phyloP scores from a whole-genome alignment of 2,888 invertebrate genomes.

The Tinea pellionella region DNA sequence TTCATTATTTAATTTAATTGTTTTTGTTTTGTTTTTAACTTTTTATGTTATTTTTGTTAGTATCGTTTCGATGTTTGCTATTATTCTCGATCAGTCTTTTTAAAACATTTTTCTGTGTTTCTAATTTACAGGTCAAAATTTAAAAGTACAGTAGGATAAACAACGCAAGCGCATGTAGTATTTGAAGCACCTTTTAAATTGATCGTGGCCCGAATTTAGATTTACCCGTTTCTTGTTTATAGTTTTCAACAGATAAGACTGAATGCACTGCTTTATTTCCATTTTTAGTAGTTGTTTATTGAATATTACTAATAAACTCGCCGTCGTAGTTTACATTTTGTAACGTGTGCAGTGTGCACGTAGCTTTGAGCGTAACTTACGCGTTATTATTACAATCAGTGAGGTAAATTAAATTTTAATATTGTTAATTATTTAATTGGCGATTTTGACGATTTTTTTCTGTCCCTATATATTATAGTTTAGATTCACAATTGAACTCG shows the following conservation, averaged over 20 bases:
- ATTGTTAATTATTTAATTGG: too few relatives aligned
- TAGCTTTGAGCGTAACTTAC: too few relatives aligned
- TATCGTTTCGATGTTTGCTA: too few relatives aligned
- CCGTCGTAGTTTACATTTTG: neutral
- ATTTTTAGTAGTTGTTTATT: neutral
- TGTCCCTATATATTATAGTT: too few relatives aligned
- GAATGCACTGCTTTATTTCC: neutral
- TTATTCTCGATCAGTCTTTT: too few relatives aligned
- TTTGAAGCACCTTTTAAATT: slow-evolving; percentile 12
- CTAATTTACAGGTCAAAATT: neutral
- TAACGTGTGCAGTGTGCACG: too few relatives aligned
- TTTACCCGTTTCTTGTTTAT: slow-evolving; percentile 2
- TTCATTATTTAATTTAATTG: neutral
- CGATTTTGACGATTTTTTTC: too few relatives aligned
- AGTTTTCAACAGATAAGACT: slow-evolving; percentile 6
- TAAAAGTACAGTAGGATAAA: neutral
- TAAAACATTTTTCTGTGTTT: too few relatives aligned
- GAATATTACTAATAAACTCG: neutral
- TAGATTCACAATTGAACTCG: too few relatives aligned
- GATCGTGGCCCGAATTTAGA: slow-evolving; percentile 8
- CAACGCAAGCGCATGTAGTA: neutral
- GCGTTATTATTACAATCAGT: too few relatives aligned
- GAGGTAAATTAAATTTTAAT: too few relatives aligned
- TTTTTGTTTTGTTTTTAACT: neutral
- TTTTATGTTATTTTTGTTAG: too few relatives aligned